These are phyloP conservation scores for Paratrypauchen microcephalus DNA, from an alignment of 2,797 vertebrate genomes.

Conservation along the genomic window DNA sequence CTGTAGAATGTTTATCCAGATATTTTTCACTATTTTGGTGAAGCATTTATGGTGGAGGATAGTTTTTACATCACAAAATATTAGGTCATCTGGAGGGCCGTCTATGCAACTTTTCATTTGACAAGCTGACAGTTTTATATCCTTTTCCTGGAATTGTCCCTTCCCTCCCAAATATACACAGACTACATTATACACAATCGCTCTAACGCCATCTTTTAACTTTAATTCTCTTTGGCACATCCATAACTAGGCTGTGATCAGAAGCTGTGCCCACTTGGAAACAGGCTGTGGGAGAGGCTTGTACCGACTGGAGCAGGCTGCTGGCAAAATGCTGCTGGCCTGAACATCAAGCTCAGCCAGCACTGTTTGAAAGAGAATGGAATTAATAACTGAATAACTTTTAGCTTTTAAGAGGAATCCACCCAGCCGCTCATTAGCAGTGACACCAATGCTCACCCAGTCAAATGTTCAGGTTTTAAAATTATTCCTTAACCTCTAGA, in stretches of 20 bases:
- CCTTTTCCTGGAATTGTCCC: neutral
- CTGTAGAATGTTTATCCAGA: too few relatives aligned
- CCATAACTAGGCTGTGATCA: conserved; percentile 38
- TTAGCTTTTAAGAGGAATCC: conserved; percentile 19
- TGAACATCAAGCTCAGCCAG: conserved; percentile 38
- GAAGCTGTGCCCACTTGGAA: conserved; percentile 57
- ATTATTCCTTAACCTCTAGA: neutral
- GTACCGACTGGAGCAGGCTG: conserved; percentile 36
- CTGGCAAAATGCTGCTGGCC: conserved; percentile 44
- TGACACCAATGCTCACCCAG: neutral
- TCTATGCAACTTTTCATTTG: neutral
- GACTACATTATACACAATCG: neutral
- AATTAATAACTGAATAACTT: conserved; percentile 40
- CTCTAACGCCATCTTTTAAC: conserved; percentile 29
- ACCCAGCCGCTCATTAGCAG: conserved; percentile 19
- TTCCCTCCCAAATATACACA: neutral
- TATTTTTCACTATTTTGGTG: too few relatives aligned
- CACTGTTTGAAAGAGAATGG: conserved; percentile 22
- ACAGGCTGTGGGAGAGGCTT: conserved; percentile 34
- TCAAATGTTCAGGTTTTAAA: neutral
- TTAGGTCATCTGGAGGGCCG: too few relatives aligned
- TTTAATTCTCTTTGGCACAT: conserved; percentile 48
- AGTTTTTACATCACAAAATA: too few relatives aligned
- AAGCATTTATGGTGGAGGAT: too few relatives aligned
- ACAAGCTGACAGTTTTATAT: neutral